A percentile compares a stretch with the other conserved stretches of the same genome.
Conservation (phyloP, 2,888 invertebrate species). For the Himalopsyche tibetana region DNA sequence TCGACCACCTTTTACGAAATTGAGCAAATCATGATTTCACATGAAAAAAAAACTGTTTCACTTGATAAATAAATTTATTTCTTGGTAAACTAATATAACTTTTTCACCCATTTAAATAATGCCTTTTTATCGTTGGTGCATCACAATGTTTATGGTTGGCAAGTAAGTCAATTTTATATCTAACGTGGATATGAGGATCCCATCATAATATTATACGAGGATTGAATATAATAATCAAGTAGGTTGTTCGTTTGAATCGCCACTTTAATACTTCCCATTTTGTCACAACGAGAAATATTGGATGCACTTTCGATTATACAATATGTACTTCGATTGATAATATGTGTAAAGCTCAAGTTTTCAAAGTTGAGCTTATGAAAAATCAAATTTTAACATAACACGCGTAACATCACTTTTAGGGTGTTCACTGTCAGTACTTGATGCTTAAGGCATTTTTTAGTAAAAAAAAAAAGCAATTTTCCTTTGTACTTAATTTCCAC, state of each 20-base stretch:
- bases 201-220: background rate
- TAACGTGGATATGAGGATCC: background rate
- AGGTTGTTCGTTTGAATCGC: background rate
- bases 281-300: slow-evolving; percentile 1
- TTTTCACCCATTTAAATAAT: no score
- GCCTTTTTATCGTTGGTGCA: background rate
- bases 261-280: background rate
- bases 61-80: no score
- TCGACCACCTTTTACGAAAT: no score
- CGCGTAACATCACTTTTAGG: no score
- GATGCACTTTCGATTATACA: slow-evolving; percentile 22
- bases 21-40: no score
- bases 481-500: no score
- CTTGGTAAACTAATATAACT: no score
- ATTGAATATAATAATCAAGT: background rate
- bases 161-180: background rate
- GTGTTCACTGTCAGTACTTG: no score
- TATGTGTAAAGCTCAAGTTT: background rate
- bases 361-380: background rate
- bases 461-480: no score
- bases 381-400: no score
- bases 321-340: background rate
- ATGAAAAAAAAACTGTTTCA: no score
- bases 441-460: no score
- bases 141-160: background rate